Base-by-base conservation (phyloP, 2,113 vertebrate genomes). In the Phaethon lepturus region DNA sequence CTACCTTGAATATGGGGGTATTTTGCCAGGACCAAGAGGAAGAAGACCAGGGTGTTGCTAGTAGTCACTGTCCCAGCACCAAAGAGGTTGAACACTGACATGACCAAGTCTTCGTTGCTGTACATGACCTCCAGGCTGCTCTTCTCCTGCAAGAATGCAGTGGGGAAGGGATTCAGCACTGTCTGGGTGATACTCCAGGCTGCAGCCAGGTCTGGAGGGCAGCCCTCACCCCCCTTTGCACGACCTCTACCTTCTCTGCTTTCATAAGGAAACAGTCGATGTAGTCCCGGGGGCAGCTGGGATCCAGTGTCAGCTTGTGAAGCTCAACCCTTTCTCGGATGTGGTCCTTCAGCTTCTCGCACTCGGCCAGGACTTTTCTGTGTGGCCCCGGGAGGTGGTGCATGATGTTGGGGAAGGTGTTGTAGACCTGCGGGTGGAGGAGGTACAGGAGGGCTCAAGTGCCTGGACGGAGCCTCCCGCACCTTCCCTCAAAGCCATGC, bases 1-100 rank as follows among this genome's bases (percentile, higher is more conserved):
- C 3, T 94, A 98, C 98, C 97, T 84, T 98, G 98, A 79, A 99
- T 92, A 17, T 98, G 95, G 40, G 98, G 98, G 44, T 98, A 95
- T 94, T 98, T 98, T 53, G 97, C 97, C 98, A 99, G 97, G 6
- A 97, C 19, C 74, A 98, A 85, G 52, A 99, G 90, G 69, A 75
- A 75, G 97, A 98, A 98, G 73, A 96, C 86, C 47, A 99, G 66
- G 38, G 88, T 71, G 4, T 95, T 94, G 33, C 97, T 89, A 38
- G 97, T 98, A 15, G 98, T 98, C 26, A 98, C 96, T 4, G 98
- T 98, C 3, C 98, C 98, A 2, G 98, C 98, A 13, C 17, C 44
- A 33, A 98, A 98, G 29, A 98, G 92, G 78, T 93, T 77, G 20
- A 62, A 72, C 6, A 98, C 97, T 26, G 91, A 93, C 81, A 26